phyloP scores from a whole-genome alignment of 92 coral and sea anemone species.

The Epizoanthus illoricatus region DNA sequence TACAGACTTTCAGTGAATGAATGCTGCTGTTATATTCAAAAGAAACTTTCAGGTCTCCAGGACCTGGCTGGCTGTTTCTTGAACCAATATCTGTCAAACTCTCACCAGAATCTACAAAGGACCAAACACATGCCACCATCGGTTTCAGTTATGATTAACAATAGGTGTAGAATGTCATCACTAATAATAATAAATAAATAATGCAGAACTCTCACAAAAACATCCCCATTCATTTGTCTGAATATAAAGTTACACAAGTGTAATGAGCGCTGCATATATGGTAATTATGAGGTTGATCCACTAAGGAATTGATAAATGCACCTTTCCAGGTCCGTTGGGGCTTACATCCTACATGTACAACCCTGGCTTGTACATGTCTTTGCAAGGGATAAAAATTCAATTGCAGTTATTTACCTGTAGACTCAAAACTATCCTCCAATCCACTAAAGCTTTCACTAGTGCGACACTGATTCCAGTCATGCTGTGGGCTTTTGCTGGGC shows the following conservation, averaged over 20 bases:
- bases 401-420: slow-evolving; percentile 6
- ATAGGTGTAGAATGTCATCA: no score
- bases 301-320: no score
- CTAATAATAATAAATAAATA: no score
- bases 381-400: background rate
- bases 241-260: no score
- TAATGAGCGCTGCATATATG: no score
- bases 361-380: no score
- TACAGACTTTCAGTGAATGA: slow-evolving; percentile 64
- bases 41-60: slow-evolving; percentile 73
- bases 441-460: background rate
- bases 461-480: background rate
- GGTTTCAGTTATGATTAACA: background rate
- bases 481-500: background rate
- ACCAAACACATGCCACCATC: background rate
- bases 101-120: slow-evolving; percentile 38
- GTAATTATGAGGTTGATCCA: no score
- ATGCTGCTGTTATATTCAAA: slow-evolving; percentile 63
- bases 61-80: slow-evolving; percentile 29
- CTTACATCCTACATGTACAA: no score
- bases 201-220: no score
- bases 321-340: no score
- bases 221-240: no score
- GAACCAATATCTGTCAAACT: slow-evolving; percentile 2
- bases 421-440: background rate